A percentile compares a stretch with the other conserved stretches of the same genome.
These are phyloP conservation scores for Atopsyche davidsoni DNA, from an alignment of 1,140 invertebrate species.

Conservation along the genomic window DNA sequence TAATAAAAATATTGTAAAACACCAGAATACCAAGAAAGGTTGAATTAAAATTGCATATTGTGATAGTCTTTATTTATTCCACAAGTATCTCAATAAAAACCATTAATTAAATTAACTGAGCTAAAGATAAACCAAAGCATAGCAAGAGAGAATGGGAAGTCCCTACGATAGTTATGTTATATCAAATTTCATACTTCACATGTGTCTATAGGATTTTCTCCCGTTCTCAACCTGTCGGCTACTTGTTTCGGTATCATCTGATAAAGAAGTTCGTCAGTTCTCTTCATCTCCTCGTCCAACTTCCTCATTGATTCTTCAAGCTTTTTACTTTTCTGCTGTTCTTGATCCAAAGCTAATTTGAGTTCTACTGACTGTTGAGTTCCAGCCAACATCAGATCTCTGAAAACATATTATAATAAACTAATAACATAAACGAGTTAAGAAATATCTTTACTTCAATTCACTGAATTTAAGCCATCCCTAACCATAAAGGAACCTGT, in stretches of 20 bases:
- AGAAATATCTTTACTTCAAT: background rate
- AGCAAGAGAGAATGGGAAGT: too few relatives aligned
- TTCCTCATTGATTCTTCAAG: constrained; percentile 94
- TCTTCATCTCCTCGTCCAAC: constrained; percentile 90
- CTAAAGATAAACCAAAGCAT: too few relatives aligned
- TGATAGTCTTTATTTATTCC: background rate
- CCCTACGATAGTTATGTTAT: too few relatives aligned
- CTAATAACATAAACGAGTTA: constrained; percentile 5
- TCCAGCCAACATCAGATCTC: constrained; percentile 92
- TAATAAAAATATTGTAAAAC: too few relatives aligned
- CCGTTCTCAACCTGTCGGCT: constrained; percentile 83
- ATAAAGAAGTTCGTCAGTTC: constrained; percentile 91
- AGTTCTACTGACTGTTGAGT: constrained; percentile 96
- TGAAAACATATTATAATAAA: too few relatives aligned
- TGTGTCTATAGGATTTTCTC: constrained; percentile 90
- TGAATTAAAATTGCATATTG: background rate
- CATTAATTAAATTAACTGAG: too few relatives aligned
- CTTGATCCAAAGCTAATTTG: constrained; percentile 91
- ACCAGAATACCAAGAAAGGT: too few relatives aligned
- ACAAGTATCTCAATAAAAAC: too few relatives aligned
- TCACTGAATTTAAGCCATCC: too few relatives aligned
- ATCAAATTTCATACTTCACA: constrained; percentile 74
- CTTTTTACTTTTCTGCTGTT: constrained; percentile 94
- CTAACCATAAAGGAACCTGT: background rate
- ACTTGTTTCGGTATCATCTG: constrained; percentile 99